phyloP scores from a whole-genome alignment of 2,113 vertebrate species.

The Oophaga pumilio region DNA sequence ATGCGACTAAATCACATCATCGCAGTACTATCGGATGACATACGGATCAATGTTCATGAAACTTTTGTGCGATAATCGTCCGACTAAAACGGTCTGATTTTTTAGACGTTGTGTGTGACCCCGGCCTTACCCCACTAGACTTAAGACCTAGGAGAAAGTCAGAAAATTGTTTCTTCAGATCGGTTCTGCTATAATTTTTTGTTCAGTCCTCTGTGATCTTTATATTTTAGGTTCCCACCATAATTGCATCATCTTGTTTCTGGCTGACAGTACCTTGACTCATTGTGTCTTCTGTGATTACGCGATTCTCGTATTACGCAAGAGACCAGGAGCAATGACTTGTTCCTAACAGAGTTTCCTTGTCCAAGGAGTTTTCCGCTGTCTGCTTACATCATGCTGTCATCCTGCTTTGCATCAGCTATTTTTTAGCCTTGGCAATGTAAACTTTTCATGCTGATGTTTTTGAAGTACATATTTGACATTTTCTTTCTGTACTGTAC shows the following conservation, averaged over 20 bases:
- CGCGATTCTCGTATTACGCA: not conserved
- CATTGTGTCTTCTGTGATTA: not conserved
- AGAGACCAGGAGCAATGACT: not conserved
- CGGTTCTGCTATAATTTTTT: not conserved
- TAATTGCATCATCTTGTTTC: not conserved
- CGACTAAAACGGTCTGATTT: no score
- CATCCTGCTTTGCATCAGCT: not conserved
- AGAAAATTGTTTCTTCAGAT: not conserved
- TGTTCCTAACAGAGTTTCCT: not conserved
- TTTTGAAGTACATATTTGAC: not conserved
- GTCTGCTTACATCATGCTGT: not conserved
- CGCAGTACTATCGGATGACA: no score
- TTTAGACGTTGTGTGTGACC: no score
- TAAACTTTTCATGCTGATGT: not conserved
- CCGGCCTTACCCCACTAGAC: not conserved
- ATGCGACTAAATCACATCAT: no score
- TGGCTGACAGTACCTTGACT: not conserved
- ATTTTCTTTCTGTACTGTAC: no score
- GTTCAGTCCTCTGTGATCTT: not conserved
- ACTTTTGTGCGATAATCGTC: no score
- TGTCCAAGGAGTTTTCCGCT: not conserved
- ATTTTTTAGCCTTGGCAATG: not conserved
- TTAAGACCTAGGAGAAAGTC: not conserved
- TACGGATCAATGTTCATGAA: no score
- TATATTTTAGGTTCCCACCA: not conserved